Base-by-base conservation (phyloP, 2,113 vertebrate species). In the Crotalus viridis region DNA sequence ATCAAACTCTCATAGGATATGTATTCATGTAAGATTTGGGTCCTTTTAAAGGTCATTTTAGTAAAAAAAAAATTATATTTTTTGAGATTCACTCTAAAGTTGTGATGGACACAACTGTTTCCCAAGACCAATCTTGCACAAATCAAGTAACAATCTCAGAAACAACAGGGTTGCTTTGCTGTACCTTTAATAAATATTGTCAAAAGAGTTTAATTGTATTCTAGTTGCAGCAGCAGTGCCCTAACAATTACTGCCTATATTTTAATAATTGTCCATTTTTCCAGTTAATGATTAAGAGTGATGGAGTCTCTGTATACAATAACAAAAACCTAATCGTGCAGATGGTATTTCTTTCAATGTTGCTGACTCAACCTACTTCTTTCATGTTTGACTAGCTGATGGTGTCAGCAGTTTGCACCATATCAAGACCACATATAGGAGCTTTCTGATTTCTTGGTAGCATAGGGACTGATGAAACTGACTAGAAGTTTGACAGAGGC, bases 251-350 rank as follows among this genome's bases (percentile, higher is more conserved):
- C 28, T 6, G 81, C 48, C 55, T 56, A 56, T 56, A 56, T 56
- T 56, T 56, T 56, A 19, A 56, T 56, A 19, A 4, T 56, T 33
- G 48, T 19, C 17, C 46, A 28, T 85, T 89, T 89, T 92, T 55
- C 12, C 21, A 39, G 24, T 7, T 43, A 91, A 90, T 69, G 89
- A 43, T 0, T 17, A 33, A n/a, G 22, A 24, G 10, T 3, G 51
- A 86, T 21, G 28, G 15, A 61, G 15, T 22, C 15, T 88, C 69
- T 26, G 86, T 89, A n/a, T 33, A 93, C 94, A 96, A 95, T 95
- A 74, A 96, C 96, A 96, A 96, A 96, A 96, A 96, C 94, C 96
- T 10, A 88, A 55, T 43, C 93, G 55, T 87, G 94, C 97, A 98
- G 97, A 56, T 56, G 55, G 55, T 56, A 92, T n/a, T 43, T 89